These are phyloP conservation scores for Podiceps cristatus DNA, from an alignment of 2,113 vertebrate genomes.

Conservation along the genomic window DNA sequence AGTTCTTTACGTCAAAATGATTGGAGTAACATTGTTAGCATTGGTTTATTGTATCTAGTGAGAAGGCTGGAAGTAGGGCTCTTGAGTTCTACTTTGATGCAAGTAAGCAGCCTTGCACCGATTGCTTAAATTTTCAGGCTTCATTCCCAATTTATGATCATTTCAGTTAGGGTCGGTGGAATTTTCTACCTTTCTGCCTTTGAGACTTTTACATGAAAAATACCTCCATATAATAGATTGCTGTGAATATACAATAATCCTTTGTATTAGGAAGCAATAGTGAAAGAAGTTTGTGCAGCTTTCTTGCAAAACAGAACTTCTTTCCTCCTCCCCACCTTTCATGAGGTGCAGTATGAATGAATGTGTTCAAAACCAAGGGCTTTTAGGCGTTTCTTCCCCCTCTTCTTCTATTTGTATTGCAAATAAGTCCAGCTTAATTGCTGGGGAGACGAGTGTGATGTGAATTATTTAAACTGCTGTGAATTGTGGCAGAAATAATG, in stretches of 20 bases:
- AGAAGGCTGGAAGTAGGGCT: background rate
- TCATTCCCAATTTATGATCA: background rate
- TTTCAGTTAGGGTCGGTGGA: background rate
- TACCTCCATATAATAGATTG: background rate
- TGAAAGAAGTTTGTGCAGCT: background rate
- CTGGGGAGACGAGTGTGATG: background rate
- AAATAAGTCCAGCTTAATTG: background rate
- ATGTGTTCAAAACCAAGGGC: background rate
- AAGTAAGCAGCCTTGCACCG: background rate
- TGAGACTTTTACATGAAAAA: background rate
- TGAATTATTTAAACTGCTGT: background rate
- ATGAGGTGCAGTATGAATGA: background rate
- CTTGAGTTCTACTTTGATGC: background rate
- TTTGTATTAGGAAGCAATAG: background rate
- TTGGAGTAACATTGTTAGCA: background rate
- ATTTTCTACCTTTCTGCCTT: background rate
- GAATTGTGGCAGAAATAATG: background rate
- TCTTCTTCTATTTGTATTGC: background rate
- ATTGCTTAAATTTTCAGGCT: background rate
- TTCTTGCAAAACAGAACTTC: background rate
- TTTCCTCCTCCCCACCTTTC: background rate
- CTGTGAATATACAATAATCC: background rate
- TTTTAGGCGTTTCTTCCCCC: background rate
- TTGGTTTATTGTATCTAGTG: background rate
- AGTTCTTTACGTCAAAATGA: background rate